These are phyloP conservation scores for Todiramphus saurophagus DNA, from an alignment of 2,113 vertebrate genomes.

Conservation along the genomic window DNA sequence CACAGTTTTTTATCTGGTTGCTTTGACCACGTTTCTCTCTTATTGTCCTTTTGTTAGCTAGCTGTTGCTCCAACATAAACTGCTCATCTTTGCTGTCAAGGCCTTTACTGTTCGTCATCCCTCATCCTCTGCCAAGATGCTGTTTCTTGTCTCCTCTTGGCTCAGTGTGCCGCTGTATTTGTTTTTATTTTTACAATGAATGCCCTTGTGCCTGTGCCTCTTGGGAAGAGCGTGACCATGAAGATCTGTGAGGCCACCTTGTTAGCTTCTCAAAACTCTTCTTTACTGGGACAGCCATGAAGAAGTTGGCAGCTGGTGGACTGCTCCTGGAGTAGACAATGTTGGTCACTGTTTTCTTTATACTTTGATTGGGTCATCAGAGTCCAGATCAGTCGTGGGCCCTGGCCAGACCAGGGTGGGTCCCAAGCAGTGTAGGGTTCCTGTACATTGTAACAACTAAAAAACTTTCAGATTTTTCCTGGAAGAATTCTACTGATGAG, in stretches of 20 bases:
- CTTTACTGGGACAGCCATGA: background rate
- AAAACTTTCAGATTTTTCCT: background rate
- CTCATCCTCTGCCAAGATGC: constrained; percentile 38
- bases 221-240: background rate
- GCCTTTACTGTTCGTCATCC: constrained; percentile 8
- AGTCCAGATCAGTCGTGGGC: background rate
- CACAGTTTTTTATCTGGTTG: background rate
- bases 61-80: constrained; percentile 18
- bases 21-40: constrained; percentile 15
- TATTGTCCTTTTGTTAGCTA: constrained; percentile 39
- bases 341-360: background rate
- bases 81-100: constrained; percentile 52
- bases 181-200: background rate
- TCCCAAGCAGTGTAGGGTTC: background rate
- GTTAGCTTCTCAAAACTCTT: background rate
- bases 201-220: background rate
- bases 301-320: background rate
- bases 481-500: background rate
- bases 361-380: background rate
- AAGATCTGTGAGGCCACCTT: constrained; percentile 14
- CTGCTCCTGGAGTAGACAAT: background rate
- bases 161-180: background rate
- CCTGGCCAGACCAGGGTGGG: background rate
- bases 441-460: background rate
- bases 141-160: constrained; percentile 47